phyloP scores from a whole-genome alignment of 2,888 invertebrate species.

The Rugalucina vietnamica region DNA sequence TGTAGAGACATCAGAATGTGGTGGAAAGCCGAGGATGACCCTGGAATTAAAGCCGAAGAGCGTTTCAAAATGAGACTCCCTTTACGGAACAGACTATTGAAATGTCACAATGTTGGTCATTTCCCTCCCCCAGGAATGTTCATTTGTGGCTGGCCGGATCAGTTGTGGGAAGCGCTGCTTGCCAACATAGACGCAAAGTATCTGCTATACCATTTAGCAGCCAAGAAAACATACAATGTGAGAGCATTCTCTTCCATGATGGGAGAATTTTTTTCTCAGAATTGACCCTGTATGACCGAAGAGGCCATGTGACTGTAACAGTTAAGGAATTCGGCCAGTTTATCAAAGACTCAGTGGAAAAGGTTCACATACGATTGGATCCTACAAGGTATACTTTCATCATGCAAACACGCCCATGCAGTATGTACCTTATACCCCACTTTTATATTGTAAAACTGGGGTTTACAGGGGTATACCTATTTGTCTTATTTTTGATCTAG shows the following conservation, averaged over 20 bases:
- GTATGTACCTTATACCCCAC: too few species aligned
- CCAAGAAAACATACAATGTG: slow-evolving; percentile 17
- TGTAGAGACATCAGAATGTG: slow-evolving; percentile 39
- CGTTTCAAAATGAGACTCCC: slow-evolving; percentile 4
- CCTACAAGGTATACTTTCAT: slow-evolving; percentile 13
- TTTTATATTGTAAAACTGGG: too few species aligned
- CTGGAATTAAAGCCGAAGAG: slow-evolving; percentile 32
- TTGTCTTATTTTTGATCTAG: too few species aligned
- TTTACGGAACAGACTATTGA: slow-evolving; percentile 23
- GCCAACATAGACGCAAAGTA: slow-evolving; percentile 24
- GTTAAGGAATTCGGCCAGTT: slow-evolving; percentile 16
- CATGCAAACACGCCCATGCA: too few species aligned
- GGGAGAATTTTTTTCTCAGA: slow-evolving; percentile 39
- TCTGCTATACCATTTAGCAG: slow-evolving; percentile 3
- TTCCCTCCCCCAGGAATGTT: slow-evolving; percentile 49
- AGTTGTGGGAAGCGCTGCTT: slow-evolving; percentile 30
- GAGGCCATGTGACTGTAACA: slow-evolving; percentile 18
- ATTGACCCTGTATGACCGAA: slow-evolving; percentile 15
- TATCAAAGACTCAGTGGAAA: slow-evolving; percentile 7
- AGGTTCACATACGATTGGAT: slow-evolving; percentile 23
- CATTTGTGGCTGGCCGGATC: slow-evolving; percentile 34
- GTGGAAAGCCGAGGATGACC: slow-evolving; percentile 55
- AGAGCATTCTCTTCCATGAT: slow-evolving; percentile 36
- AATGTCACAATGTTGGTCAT: neutral
- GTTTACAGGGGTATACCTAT: too few species aligned